phyloP scores from a whole-genome alignment of 1,140 invertebrate genomes.

The Bombus picipes region DNA sequence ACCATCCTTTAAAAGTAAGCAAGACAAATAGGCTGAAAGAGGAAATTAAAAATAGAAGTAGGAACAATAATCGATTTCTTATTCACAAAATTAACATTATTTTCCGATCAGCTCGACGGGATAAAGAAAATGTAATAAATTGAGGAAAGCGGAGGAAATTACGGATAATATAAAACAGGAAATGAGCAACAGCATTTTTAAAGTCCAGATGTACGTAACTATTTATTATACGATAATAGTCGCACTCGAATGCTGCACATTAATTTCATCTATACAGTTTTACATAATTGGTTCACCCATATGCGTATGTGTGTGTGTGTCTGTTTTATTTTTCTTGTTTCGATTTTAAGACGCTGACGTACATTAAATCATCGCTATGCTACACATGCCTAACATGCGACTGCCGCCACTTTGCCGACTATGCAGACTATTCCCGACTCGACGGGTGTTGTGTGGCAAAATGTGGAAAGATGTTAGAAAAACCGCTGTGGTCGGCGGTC shows the following conservation, averaged over 20 bases:
- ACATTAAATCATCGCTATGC: constrained; percentile 67
- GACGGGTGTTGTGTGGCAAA: constrained; percentile 14
- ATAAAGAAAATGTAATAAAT: no score
- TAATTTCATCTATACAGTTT: constrained; percentile 70
- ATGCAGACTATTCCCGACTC: constrained; percentile 25
- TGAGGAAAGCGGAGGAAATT: background rate
- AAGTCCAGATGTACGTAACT: constrained; percentile 65
- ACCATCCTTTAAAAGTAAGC: no score
- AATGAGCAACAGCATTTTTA: background rate
- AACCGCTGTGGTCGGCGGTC: background rate
- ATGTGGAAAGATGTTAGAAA: constrained; percentile 18
- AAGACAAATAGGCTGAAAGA: no score
- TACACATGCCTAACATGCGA: constrained; percentile 65
- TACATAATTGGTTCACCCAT: constrained; percentile 63
- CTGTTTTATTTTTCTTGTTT: background rate
- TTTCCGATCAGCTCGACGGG: no score
- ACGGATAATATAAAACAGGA: background rate
- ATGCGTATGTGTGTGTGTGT: background rate
- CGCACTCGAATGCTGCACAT: constrained; percentile 70
- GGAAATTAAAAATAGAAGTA: background rate
- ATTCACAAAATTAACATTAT: no score
- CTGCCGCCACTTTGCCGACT: constrained; percentile 31
- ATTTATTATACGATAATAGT: constrained; percentile 70
- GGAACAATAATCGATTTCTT: background rate
- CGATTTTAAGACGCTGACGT: constrained; percentile 53